Conservation (phyloP, 2,888 invertebrate genomes). For the Leptinotarsa juncta region DNA sequence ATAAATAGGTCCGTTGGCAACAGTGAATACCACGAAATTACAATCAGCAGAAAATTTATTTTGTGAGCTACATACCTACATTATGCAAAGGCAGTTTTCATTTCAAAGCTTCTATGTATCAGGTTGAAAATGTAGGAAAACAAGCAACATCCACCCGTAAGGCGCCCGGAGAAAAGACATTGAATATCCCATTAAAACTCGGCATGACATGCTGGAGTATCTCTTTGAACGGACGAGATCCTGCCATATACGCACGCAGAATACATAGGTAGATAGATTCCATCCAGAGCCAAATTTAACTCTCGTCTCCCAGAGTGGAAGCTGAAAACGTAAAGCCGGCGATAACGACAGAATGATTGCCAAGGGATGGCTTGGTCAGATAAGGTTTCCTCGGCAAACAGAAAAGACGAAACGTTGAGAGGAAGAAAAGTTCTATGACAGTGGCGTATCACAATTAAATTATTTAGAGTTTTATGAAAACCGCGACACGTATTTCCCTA, state of each 20-base stretch:
- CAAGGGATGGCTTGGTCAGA: constrained; percentile 56
- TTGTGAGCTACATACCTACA: not conserved
- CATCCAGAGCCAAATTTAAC: constrained; percentile 44
- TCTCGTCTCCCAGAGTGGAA: constrained; percentile 44
- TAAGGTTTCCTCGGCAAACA: constrained; percentile 56
- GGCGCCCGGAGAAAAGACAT: constrained; percentile 43
- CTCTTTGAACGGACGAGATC: constrained; percentile 15
- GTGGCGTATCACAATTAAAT: constrained; percentile 28
- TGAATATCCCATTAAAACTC: constrained; percentile 50
- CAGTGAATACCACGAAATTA: no score
- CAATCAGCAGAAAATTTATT: not conserved
- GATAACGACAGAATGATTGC: constrained; percentile 58
- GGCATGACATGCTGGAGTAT: constrained; percentile 24
- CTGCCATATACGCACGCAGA: constrained; percentile 44
- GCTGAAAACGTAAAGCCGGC: constrained; percentile 50
- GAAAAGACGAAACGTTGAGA: constrained; percentile 44
- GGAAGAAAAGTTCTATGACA: constrained; percentile 13
- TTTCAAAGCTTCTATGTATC: not conserved
- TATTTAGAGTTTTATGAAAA: no score
- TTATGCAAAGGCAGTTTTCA: not conserved
- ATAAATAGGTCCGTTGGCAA: no score
- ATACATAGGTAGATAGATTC: constrained; percentile 47
- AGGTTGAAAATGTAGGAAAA: no score
- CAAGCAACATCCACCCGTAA: constrained; percentile 24
- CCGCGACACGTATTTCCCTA: no score